phyloP scores from a whole-genome alignment of 2,888 invertebrate genomes.

The Synanthedon myopaeformis region DNA sequence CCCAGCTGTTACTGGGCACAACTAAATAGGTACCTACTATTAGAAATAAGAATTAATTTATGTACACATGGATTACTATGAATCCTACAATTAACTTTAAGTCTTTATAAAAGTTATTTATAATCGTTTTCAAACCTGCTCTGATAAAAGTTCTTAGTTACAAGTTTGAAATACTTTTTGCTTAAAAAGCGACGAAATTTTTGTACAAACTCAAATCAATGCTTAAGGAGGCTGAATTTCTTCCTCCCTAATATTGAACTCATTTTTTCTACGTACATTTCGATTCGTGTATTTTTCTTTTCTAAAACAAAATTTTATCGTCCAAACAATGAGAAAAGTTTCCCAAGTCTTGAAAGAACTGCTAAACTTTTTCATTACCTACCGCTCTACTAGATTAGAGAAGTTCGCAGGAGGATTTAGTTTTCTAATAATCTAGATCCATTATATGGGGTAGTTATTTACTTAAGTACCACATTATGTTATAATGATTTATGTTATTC shows the following conservation, averaged over 20 bases:
- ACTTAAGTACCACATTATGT: background rate
- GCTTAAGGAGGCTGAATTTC: background rate
- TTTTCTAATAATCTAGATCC: background rate
- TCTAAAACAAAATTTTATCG: background rate
- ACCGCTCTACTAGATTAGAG: background rate
- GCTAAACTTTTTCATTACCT: conserved; percentile 1
- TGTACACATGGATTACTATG: too few relatives aligned
- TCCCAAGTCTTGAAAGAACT: background rate
- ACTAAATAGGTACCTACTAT: too few relatives aligned
- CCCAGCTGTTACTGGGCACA: too few relatives aligned
- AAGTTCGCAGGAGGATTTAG: background rate
- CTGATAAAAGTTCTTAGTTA: too few relatives aligned
- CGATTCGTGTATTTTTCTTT: background rate
- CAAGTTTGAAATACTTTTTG: background rate
- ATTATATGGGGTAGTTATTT: background rate
- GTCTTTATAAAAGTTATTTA: too few relatives aligned
- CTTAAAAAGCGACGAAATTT: background rate
- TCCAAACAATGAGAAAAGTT: background rate
- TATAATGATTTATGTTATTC: too few relatives aligned
- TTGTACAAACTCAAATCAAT: background rate
- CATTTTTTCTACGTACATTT: background rate
- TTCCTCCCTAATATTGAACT: background rate
- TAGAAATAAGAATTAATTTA: too few relatives aligned
- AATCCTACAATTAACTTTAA: too few relatives aligned
- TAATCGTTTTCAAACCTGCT: too few relatives aligned